Percentiles rank a stretch among this genome's conserved stretches.
Evolutionary conservation across 92 coral and sea anemone species (phyloP).

Genomic region (Palythoa heliodiscus): DNA sequence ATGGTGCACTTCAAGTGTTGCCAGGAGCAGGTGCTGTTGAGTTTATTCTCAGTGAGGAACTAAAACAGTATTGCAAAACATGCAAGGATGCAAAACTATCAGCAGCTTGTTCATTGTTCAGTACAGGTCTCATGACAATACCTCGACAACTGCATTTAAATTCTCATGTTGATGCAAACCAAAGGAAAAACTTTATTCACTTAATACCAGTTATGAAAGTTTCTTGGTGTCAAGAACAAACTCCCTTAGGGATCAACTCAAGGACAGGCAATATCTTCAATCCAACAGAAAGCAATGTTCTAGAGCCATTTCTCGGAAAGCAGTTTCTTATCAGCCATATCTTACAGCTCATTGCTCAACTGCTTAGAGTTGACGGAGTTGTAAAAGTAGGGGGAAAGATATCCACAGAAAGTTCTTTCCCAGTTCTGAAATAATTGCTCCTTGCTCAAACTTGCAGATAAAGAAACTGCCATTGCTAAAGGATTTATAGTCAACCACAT

Average conservation of each 20-base stretch:
- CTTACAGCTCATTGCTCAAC: constrained; percentile 71
- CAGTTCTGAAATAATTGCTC: not conserved
- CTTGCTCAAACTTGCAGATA: not conserved
- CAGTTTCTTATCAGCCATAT: constrained; percentile 57
- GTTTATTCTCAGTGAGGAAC: constrained; percentile 58
- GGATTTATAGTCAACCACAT: too few species aligned
- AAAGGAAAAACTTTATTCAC: constrained; percentile 47
- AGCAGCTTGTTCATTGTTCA: constrained; percentile 65
- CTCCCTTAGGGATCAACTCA: constrained; percentile 63
- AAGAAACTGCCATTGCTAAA: too few species aligned
- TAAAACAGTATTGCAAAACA: constrained; percentile 45
- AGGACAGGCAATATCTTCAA: constrained; percentile 59
- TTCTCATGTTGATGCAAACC: constrained; percentile 47
- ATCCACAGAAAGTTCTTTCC: not conserved
- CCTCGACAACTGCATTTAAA: constrained; percentile 71
- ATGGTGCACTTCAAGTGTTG: constrained; percentile 34
- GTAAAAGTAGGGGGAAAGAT: not conserved
- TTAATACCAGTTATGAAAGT: constrained; percentile 46
- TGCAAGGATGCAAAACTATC: constrained; percentile 40
- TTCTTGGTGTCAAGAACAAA: constrained; percentile 52
- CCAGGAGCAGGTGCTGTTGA: constrained; percentile 88
- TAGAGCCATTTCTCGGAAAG: constrained; percentile 78
- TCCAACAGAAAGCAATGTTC: constrained; percentile 50
- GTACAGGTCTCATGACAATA: constrained; percentile 67
- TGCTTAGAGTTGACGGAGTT: constrained; percentile 74